phyloP scores from a whole-genome alignment of 2,888 invertebrate genomes.

The Metellina segmentata region DNA sequence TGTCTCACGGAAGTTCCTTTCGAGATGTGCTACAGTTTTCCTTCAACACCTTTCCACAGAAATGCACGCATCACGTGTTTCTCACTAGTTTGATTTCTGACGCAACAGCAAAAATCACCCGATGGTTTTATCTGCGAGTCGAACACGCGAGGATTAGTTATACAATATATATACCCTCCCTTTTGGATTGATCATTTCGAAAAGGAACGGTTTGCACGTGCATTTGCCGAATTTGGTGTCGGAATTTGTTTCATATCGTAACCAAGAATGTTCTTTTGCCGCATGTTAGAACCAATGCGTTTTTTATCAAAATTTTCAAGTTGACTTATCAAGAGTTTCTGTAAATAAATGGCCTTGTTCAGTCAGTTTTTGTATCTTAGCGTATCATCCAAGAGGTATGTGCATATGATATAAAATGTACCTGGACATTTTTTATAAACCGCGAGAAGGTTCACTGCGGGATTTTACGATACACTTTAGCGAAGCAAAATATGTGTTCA shows the following conservation, averaged over 20 bases:
- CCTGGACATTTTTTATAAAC: no score
- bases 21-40: neutral
- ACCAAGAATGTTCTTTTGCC: no score
- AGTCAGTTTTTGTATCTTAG: no score
- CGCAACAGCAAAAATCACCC: neutral
- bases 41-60: conserved; percentile 18
- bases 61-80: conserved; percentile 7
- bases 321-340: no score
- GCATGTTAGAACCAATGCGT: no score
- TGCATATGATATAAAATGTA: no score
- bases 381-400: no score
- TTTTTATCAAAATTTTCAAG: no score
- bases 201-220: neutral
- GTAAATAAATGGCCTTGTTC: no score
- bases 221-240: neutral
- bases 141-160: neutral
- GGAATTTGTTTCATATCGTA: neutral
- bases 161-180: neutral
- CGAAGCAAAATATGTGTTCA: no score
- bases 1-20: conserved; percentile 8
- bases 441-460: no score
- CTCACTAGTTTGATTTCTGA: neutral
- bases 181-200: neutral
- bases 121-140: neutral
- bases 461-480: no score